Evolutionary conservation across 2,888 invertebrate genomes (phyloP), one percentile per base, ranked within the genome.

Genomic region (Cremastobaeus sp.): DNA sequence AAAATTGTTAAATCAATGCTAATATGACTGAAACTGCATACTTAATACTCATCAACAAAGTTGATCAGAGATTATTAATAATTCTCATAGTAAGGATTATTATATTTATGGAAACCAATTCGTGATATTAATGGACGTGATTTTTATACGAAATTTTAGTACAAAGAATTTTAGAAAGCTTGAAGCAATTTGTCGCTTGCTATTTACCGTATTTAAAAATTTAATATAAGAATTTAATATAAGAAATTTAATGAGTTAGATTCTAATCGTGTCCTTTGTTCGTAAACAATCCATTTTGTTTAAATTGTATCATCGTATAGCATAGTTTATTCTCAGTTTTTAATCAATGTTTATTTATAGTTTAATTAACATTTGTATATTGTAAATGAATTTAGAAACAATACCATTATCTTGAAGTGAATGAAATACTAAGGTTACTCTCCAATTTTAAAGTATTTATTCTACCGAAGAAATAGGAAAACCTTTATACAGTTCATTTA

Each of bases 401-500:
- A n/a, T n/a, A n/a, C n/a, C n/a, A n/a, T n/a, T n/a, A n/a, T n/a
- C n/a, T n/a, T n/a, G n/a, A n/a, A n/a, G 17, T 37, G 15, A 18
- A 43, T 30, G 4, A 3, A 37, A 28, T 4, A 28, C 39, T 39
- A 28, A 28, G 45, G 6, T 60, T 14, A n/a, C n/a, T n/a, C n/a
- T n/a, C 25, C 0, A 32, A 34, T 37, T 17, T 3, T 11, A 43
- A 43, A 28, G 12, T 52, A 52, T 52, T 50, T 64, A 64, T 52
- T 52, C 32, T 5, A 14, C 32, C 9, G 9, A 8, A 28, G 15
- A 25, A 37, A 15, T 37, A 37, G 20, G 32, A 25, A 14, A 20
- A 35, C 25, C 15, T 57, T 68, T 68, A 37, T 68, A 68, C 59
- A 52, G 15, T 8, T 37, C 50, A 52, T 65, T 54, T 65, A 54